phyloP scores from a whole-genome alignment of 2,797 vertebrate species.

The Notamacropus eugenii region DNA sequence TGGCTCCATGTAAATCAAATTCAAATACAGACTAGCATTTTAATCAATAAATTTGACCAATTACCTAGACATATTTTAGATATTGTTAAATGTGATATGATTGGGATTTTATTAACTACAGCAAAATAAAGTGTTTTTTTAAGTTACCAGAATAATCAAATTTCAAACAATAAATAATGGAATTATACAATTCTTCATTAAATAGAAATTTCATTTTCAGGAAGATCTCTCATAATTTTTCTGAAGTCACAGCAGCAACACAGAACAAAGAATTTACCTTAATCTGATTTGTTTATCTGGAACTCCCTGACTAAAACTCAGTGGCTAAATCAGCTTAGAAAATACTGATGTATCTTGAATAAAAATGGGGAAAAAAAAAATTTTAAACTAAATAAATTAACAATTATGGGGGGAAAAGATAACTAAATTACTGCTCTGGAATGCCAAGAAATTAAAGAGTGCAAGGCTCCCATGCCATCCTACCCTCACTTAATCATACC shows the following conservation, averaged over 20 bases:
- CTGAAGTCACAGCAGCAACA: constrained; percentile 83
- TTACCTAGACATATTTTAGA: constrained; percentile 4
- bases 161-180: constrained; percentile 87
- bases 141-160: constrained; percentile 82
- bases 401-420: constrained; percentile 42
- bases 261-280: constrained; percentile 84
- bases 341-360: constrained; percentile 73
- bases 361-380: constrained; percentile 60
- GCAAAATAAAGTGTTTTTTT: constrained; percentile 72
- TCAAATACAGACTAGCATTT: background rate
- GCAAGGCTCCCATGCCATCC: constrained; percentile 7
- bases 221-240: constrained; percentile 82
- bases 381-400: constrained; percentile 69
- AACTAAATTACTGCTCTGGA: constrained; percentile 43
- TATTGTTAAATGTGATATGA: constrained; percentile 41
- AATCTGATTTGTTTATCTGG: constrained; percentile 71
- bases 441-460: constrained; percentile 55
- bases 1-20: constrained; percentile 55
- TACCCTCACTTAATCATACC: background rate
- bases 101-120: constrained; percentile 57
- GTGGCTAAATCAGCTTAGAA: constrained; percentile 80
- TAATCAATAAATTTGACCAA: background rate
- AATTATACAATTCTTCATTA: constrained; percentile 86
- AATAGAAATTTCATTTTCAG: constrained; percentile 85
- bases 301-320: constrained; percentile 80